These are phyloP conservation scores for Gymnocheta viridis DNA, from an alignment of 2,888 invertebrate genomes.

Conservation along the genomic window DNA sequence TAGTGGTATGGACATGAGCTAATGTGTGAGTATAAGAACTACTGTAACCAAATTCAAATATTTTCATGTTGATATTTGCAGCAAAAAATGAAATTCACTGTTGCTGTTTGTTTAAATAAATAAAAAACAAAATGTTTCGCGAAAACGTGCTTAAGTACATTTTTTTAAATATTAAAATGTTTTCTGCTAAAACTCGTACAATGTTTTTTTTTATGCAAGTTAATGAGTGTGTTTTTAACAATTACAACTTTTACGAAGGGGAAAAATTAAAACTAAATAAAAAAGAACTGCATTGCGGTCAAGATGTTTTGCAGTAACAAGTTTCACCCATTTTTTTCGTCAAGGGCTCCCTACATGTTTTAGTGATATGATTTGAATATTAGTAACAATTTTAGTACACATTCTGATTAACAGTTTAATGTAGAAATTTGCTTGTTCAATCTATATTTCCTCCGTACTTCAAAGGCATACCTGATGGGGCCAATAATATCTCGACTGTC, in stretches of 20 bases:
- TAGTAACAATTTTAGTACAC: background rate
- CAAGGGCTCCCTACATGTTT: background rate
- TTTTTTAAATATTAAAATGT: slow-evolving; percentile 52
- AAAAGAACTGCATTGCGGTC: slow-evolving; percentile 58
- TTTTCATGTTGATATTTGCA: slow-evolving; percentile 40
- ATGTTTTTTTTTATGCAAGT: background rate
- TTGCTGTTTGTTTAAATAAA: slow-evolving; percentile 57
- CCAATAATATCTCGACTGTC: no score
- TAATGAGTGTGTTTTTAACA: slow-evolving; percentile 19
- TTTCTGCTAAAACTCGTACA: slow-evolving; percentile 29
- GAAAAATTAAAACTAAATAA: background rate
- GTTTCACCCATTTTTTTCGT: background rate
- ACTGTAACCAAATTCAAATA: slow-evolving; percentile 52
- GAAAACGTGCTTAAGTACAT: slow-evolving; percentile 67
- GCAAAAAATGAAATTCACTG: slow-evolving; percentile 15
- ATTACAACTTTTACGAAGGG: background rate
- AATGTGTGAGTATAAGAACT: slow-evolving; percentile 17
- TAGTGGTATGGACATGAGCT: background rate
- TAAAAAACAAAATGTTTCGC: slow-evolving; percentile 29
- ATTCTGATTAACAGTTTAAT: no score
- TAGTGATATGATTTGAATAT: background rate
- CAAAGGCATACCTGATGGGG: no score
- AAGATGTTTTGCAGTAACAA: slow-evolving; percentile 47
- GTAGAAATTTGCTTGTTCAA: no score
- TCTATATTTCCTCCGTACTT: no score